Evolutionary conservation across 37 sponge, comb jelly and placozoan genomes (phyloP).

Genomic region (Cliona cf. orientalis): DNA sequence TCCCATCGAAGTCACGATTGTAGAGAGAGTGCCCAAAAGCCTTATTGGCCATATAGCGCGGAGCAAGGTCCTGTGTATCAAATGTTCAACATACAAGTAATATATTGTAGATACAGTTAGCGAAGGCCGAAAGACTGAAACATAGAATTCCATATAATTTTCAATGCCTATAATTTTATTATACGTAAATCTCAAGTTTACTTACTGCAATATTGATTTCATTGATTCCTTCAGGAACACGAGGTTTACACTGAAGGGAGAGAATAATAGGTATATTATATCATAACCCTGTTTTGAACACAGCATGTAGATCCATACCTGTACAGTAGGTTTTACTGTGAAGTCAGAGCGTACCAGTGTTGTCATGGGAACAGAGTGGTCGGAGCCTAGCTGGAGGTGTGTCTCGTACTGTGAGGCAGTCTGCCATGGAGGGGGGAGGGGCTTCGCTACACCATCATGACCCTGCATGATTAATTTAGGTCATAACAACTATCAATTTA

Average conservation of each 20-base stretch:
- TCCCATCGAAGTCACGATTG: slow-evolving; percentile 61
- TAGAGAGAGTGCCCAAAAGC: slow-evolving; percentile 45
- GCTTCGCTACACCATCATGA: neutral
- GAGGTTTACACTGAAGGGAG: slow-evolving; percentile 7
- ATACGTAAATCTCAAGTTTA: neutral
- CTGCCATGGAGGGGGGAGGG: neutral
- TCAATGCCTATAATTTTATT: too few species aligned
- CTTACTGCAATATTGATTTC: slow-evolving; percentile 58
- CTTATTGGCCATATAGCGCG: slow-evolving; percentile 49
- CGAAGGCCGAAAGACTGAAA: neutral
- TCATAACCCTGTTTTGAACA: neutral
- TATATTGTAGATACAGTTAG: neutral
- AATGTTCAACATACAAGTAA: neutral
- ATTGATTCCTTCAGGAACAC: slow-evolving; percentile 32
- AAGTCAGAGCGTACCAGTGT: slow-evolving; percentile 41
- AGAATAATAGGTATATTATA: neutral
- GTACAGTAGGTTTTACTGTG: slow-evolving; percentile 24
- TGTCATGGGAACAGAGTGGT: neutral
- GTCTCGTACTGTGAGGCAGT: slow-evolving; percentile 21
- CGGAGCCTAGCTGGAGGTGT: slow-evolving; percentile 39
- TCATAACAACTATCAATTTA: too few species aligned
- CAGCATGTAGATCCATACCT: slow-evolving; percentile 11
- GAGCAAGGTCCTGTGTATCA: slow-evolving; percentile 40
- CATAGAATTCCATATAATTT: too few species aligned
- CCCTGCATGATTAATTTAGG: neutral